phyloP scores from a whole-genome alignment of 2,113 vertebrate species.

The Callipepla squamata region DNA sequence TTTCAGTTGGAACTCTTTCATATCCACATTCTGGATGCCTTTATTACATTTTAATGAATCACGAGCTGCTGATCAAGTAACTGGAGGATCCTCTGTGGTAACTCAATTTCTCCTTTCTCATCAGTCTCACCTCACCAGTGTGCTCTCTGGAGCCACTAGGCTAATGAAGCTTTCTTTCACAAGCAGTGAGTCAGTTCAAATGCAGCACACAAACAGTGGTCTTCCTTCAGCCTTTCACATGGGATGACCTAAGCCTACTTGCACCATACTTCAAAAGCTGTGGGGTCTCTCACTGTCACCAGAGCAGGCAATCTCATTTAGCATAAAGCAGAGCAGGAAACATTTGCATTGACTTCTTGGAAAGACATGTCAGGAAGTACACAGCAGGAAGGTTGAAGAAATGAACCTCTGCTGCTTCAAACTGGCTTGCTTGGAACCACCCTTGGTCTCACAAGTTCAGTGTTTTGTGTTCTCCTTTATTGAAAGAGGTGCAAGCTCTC shows the following conservation, averaged over 20 bases:
- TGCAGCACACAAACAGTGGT: background rate
- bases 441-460: background rate
- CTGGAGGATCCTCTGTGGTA: background rate
- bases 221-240: background rate
- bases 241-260: background rate
- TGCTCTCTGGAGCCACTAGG: background rate
- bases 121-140: background rate
- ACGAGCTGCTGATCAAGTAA: background rate
- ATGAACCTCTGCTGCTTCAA: background rate
- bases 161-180: background rate
- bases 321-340: background rate
- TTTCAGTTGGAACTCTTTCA: background rate
- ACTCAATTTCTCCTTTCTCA: background rate
- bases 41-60: background rate
- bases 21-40: background rate
- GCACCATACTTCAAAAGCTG: background rate
- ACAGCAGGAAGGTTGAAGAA: background rate
- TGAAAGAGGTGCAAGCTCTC: background rate
- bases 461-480: background rate
- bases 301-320: background rate
- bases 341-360: background rate
- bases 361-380: background rate
- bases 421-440: background rate
- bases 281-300: background rate
- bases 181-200: background rate